Percentiles rank a stretch among this genome's conserved stretches.
Evolutionary conservation across 2,888 invertebrate species (phyloP).

Genomic region (Caradrina kadenii): DNA sequence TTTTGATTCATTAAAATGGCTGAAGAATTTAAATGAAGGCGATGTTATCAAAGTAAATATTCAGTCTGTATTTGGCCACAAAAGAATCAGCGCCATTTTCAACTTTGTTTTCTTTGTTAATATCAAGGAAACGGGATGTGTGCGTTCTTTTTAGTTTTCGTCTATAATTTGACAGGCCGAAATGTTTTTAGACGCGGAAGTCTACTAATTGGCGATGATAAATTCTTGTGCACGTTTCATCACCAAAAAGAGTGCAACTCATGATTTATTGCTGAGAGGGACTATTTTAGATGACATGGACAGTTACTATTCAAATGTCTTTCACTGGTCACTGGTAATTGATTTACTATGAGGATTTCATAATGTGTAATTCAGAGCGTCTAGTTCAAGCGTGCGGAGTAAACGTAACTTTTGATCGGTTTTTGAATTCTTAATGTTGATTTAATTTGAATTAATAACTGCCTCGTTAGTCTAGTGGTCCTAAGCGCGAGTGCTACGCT

Average conservation of each 20-base stretch:
- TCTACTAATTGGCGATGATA: conserved; percentile 82
- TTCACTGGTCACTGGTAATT: conserved; percentile 44
- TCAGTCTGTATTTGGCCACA: conserved; percentile 43
- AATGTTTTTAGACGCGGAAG: conserved; percentile 80
- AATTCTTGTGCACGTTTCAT: conserved; percentile 74
- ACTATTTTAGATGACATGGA: conserved; percentile 48
- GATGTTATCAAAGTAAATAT: conserved; percentile 57
- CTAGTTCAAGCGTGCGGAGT: not conserved
- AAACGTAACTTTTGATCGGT: not conserved
- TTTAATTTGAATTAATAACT: not conserved
- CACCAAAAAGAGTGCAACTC: conserved; percentile 61
- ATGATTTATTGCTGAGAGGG: conserved; percentile 55
- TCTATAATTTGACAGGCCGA: conserved; percentile 72
- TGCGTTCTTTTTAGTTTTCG: conserved; percentile 69
- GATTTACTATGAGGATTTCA: conserved; percentile 49
- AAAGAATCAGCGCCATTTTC: conserved; percentile 45
- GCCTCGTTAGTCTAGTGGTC: too few species aligned
- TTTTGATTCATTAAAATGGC: conserved; percentile 49
- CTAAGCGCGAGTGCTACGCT: too few species aligned
- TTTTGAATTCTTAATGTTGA: not conserved
- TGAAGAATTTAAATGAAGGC: conserved; percentile 51
- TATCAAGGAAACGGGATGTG: conserved; percentile 66
- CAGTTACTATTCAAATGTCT: conserved; percentile 51
- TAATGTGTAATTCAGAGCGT: conserved; percentile 27
- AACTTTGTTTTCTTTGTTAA: conserved; percentile 61